phyloP scores from a whole-genome alignment of 2,888 invertebrate genomes.

The Melieria omissa region DNA sequence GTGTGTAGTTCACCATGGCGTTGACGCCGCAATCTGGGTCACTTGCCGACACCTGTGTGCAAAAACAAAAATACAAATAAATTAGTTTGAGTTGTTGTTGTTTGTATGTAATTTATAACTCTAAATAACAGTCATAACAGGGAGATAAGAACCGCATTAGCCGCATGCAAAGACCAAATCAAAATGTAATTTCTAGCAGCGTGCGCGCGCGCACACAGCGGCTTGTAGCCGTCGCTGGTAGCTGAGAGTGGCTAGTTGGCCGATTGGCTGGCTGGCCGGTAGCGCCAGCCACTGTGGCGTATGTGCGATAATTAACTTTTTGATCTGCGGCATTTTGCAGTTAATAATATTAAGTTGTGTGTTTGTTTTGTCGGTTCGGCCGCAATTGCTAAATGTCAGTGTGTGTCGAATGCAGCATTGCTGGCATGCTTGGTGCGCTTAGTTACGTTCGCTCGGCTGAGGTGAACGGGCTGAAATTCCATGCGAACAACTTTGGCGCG shows the following conservation, averaged over 20 bases:
- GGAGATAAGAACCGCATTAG: too few relatives aligned
- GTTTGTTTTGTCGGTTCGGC: neutral
- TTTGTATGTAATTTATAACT: neutral
- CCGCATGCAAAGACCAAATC: too few relatives aligned
- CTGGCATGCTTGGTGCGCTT: neutral
- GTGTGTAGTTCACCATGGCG: constrained; percentile 91
- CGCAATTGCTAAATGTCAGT: neutral
- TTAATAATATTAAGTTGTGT: constrained; percentile 15
- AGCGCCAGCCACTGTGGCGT: neutral
- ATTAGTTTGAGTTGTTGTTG: neutral
- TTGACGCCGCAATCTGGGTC: constrained; percentile 97
- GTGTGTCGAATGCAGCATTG: neutral
- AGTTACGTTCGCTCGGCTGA: too few relatives aligned
- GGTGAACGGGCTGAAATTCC: too few relatives aligned
- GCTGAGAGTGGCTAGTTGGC: too few relatives aligned
- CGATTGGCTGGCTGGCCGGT: neutral
- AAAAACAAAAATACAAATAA: neutral
- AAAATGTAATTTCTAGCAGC: too few relatives aligned
- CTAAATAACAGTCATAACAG: too few relatives aligned
- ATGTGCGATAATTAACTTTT: constrained; percentile 24
- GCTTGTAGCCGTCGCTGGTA: too few relatives aligned
- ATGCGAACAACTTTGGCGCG: too few relatives aligned
- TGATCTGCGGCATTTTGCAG: neutral
- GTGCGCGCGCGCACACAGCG: too few relatives aligned
- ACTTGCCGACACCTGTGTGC: constrained; percentile 87